Evolutionary conservation across 2,888 invertebrate species (phyloP).

Genomic region (Thyatira batis): DNA sequence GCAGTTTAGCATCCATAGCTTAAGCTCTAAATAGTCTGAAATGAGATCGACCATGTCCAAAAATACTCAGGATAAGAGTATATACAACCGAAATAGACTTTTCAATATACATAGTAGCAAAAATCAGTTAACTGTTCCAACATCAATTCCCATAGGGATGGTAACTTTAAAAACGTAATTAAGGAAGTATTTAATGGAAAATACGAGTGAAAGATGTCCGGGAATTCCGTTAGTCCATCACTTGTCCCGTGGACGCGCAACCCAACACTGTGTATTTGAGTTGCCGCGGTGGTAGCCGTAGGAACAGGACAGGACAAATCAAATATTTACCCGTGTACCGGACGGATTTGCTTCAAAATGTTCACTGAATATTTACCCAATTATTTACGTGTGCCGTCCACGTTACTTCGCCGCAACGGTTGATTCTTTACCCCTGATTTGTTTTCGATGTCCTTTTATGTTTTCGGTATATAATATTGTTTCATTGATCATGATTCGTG

Average conservation of each 20-base stretch:
- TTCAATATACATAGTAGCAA: too few species aligned
- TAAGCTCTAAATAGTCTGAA: too few species aligned
- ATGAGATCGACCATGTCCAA: too few species aligned
- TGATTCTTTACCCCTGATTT: neutral
- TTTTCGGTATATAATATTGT: too few species aligned
- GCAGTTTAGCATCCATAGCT: too few species aligned
- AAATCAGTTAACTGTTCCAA: too few species aligned
- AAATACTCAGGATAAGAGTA: too few species aligned
- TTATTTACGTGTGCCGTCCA: conserved; percentile 7
- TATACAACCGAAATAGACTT: too few species aligned
- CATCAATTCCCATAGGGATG: too few species aligned
- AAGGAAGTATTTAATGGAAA: too few species aligned
- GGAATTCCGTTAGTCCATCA: neutral
- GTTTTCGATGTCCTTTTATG: neutral
- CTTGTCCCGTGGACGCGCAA: conserved; percentile 1
- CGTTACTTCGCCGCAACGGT: conserved; percentile 6
- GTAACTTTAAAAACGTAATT: too few species aligned
- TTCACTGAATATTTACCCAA: conserved; percentile 20
- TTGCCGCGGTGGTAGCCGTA: conserved; percentile 7
- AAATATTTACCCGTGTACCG: conserved; percentile 46
- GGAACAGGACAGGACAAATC: conserved; percentile 30
- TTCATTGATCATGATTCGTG: too few species aligned
- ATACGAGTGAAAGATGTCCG: neutral
- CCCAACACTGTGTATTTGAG: conserved; percentile 23
- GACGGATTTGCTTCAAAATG: conserved; percentile 20